Evolutionary conservation across 2,113 vertebrate species (phyloP).

Genomic region (Nibea coibor): DNA sequence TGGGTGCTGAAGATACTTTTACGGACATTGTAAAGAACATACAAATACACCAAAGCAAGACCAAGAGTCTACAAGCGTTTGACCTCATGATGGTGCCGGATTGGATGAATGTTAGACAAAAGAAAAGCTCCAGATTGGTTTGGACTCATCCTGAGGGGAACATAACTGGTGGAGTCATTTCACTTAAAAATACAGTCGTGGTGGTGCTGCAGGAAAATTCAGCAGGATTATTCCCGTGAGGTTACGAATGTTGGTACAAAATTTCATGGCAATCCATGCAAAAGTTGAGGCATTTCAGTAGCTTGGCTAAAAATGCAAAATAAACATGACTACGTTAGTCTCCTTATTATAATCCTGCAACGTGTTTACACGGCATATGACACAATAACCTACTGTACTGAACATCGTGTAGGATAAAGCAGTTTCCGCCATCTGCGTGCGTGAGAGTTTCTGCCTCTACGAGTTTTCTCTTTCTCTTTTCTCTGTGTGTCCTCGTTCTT

Average conservation of each 20-base stretch:
- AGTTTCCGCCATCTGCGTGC: background rate
- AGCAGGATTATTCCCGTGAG: background rate
- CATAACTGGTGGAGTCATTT: background rate
- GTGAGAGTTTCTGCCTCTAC: conserved; percentile 2
- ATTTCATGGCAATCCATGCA: background rate
- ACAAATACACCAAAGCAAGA: background rate
- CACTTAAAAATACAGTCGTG: background rate
- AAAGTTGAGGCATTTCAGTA: background rate
- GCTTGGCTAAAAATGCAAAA: background rate
- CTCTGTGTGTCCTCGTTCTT: conserved; percentile 12
- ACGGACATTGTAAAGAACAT: background rate
- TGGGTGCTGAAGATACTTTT: too few species aligned
- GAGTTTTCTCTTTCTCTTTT: background rate
- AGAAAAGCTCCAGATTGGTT: too few species aligned
- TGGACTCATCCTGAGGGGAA: background rate
- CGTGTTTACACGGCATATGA: background rate
- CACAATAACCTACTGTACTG: conserved; percentile 6
- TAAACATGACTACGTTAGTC: background rate
- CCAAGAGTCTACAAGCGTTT: background rate
- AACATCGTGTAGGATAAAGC: background rate
- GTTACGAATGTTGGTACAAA: background rate
- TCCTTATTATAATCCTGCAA: background rate
- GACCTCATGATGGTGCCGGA: background rate
- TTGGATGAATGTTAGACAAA: background rate
- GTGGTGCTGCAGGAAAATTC: background rate